phyloP scores from a whole-genome alignment of 2,797 vertebrate species.

The Anguilla megastoma region DNA sequence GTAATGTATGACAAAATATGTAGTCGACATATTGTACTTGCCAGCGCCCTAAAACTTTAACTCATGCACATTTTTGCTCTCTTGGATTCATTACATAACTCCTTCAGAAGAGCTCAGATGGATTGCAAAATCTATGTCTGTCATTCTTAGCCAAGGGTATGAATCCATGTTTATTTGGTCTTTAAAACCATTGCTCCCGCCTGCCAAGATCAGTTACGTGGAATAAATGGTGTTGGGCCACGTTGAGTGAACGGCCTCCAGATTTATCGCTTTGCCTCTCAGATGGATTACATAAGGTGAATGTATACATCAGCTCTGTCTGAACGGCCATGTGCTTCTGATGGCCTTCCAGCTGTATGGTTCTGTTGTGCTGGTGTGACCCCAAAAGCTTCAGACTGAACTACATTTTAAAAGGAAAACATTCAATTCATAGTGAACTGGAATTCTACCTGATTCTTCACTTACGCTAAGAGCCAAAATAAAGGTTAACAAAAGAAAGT shows the following conservation, averaged over 20 bases:
- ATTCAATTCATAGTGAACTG: background rate
- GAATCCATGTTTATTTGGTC: constrained; percentile 7
- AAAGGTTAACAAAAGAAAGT: background rate
- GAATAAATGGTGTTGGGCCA: background rate
- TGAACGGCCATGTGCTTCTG: background rate
- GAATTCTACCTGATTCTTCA: background rate
- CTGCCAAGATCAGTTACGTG: constrained; percentile 1
- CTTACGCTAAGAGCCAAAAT: background rate
- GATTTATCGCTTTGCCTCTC: background rate
- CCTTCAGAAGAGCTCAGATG: background rate
- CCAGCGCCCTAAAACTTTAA: background rate
- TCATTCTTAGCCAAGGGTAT: background rate
- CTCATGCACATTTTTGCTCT: background rate
- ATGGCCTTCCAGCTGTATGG: background rate
- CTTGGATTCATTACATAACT: background rate
- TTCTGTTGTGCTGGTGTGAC: background rate
- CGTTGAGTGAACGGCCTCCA: background rate
- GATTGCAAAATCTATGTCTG: background rate
- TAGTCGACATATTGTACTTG: background rate
- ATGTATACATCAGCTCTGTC: background rate
- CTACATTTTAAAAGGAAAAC: background rate
- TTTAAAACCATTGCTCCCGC: background rate
- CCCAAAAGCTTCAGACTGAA: too few species aligned
- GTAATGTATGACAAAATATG: background rate
- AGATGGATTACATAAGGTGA: background rate